Evolutionary conservation across 2,113 vertebrate species (phyloP), one percentile per base, ranked within the genome.

Genomic region (Limanda limanda): DNA sequence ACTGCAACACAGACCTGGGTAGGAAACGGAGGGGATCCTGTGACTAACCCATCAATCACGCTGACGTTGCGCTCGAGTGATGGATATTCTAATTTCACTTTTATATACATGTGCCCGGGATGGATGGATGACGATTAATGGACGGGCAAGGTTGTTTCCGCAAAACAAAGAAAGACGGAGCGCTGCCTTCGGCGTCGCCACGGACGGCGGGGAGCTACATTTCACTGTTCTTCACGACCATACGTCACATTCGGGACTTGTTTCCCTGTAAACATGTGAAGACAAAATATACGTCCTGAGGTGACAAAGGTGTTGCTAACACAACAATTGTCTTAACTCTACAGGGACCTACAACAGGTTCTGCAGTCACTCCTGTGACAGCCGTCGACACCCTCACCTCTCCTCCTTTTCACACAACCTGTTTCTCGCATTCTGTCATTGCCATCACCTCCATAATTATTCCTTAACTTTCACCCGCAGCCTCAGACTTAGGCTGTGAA

Each of bases 11-110:
- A 83, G 89, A 90, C 90, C 90, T 84, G 64, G 83, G 89, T 76
- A 78, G 84, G 77, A 81, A 85, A 89, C 72, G 66, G 65, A 88
- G 89, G 86, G 84, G 90, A 91, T 93, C 86, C 85, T 76, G 84
- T 90, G 90, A 92, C 86, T 90, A 83, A 92, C 76, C 86, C 92
- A 94, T 94, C 93, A 92, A 92, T 94, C 91, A 94, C 4, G 3
- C 82, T 92, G 90, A 93, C 91, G 73, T 86, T 78, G 79, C 7
- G 74, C 85, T 82, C 82, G 52, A 91, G 89, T 93, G 92, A 94
- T 94, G 92, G 93, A 94, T 92, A 93, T 93, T 92, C 89, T 92
- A 91, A 93, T 93, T 92, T 92, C 87, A 88, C 89, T 89, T 90
- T 91, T 90, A 91, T 92, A 91, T 90, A 93, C 92, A 92, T 91